A percentile compares a stretch with the other conserved stretches of the same genome.
phyloP scores from a whole-genome alignment of 2,113 vertebrate genomes.

The Sialia sialis region DNA sequence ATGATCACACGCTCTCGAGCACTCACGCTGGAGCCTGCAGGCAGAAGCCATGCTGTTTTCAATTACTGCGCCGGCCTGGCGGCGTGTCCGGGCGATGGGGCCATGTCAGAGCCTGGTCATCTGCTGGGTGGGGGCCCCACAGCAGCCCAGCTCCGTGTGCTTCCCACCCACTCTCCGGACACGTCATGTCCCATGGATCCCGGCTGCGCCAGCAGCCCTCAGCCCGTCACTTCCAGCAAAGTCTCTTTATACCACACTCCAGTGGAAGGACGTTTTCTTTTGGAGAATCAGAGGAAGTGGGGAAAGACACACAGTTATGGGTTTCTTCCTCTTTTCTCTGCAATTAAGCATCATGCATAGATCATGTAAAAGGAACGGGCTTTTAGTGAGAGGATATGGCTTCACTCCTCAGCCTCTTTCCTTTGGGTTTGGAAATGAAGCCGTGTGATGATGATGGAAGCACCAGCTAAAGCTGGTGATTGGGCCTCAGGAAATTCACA shows the following conservation, averaged over 20 bases:
- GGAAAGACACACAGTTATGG: background rate
- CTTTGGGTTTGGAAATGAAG: background rate
- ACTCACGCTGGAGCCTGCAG: background rate
- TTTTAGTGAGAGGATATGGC: background rate
- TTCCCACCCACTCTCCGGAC: background rate
- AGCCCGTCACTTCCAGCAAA: background rate
- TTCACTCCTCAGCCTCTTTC: background rate
- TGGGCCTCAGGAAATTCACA: constrained; percentile 20
- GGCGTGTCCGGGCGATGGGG: constrained; percentile 55
- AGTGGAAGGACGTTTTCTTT: background rate
- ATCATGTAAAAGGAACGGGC: background rate
- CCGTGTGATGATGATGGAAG: background rate
- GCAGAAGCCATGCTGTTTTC: constrained; percentile 72
- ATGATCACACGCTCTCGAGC: background rate
- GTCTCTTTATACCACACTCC: background rate
- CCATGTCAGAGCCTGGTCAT: constrained; percentile 69
- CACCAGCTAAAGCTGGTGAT: background rate
- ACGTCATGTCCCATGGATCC: accelerated
- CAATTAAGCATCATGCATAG: background rate
- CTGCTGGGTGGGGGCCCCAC: background rate
- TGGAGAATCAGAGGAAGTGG: background rate
- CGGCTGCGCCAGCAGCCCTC: background rate
- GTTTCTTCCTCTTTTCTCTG: background rate
- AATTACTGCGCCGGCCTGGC: constrained; percentile 77
- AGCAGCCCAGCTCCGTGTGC: background rate